These are phyloP conservation scores for Tribolium castaneum DNA, from an alignment of 1,140 invertebrate genomes.

Conservation along the genomic window DNA sequence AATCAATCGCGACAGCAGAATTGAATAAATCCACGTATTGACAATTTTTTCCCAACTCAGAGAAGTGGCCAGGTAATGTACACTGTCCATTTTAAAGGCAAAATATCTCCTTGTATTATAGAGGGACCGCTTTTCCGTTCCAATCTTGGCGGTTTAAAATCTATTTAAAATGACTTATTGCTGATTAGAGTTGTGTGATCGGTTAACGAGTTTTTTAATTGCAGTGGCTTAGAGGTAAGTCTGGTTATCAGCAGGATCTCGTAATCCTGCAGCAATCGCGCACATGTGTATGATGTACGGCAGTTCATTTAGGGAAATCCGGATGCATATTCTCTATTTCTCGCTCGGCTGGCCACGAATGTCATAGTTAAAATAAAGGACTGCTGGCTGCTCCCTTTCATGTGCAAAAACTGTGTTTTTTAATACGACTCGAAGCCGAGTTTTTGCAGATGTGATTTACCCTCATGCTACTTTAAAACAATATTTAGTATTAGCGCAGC, in stretches of 20 bases:
- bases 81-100: no score
- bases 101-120: no score
- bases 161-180: no score
- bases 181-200: neutral
- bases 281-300: constrained; percentile 29
- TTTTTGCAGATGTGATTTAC: constrained; percentile 29
- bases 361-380: constrained; percentile 42
- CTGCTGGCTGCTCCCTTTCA: constrained; percentile 28
- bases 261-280: neutral
- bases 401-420: constrained; percentile 38
- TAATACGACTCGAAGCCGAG: constrained; percentile 13
- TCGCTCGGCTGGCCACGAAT: constrained; percentile 31
- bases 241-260: neutral
- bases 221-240: neutral
- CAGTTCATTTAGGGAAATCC: constrained; percentile 38
- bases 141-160: no score
- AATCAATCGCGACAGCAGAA: no score
- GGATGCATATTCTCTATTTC: constrained; percentile 42
- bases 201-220: neutral
- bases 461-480: constrained; percentile 36
- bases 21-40: no score
- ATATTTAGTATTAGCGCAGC: constrained; percentile 36
- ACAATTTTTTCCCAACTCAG: no score
- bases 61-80: no score
- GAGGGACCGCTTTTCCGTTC: no score